Conservation (phyloP, 37 sponge, comb jelly and placozoan species). For the Chondrosia reniformis region DNA sequence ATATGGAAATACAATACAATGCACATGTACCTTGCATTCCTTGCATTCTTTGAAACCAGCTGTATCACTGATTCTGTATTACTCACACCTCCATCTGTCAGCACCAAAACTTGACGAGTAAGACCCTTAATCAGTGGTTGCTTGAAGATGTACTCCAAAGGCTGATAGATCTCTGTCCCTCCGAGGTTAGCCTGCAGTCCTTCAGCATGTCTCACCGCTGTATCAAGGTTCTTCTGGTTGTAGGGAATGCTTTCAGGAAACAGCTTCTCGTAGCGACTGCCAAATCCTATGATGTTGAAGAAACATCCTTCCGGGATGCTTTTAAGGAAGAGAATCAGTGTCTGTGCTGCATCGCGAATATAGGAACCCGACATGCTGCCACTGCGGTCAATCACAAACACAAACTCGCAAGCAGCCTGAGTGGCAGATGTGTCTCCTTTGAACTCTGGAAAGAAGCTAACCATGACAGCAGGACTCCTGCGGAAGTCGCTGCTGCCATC, state of each 20-base stretch:
- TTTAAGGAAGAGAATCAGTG: conserved; percentile 56
- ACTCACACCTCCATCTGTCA: conserved; percentile 68
- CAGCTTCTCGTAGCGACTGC: conserved; percentile 32
- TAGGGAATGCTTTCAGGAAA: conserved; percentile 40
- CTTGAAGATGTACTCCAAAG: conserved; percentile 48
- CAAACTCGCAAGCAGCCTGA: conserved; percentile 51
- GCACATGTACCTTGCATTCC: conserved; percentile 53
- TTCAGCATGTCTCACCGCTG: conserved; percentile 36
- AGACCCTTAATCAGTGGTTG: conserved; percentile 18
- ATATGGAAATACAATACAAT: too few relatives aligned
- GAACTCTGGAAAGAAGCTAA: conserved; percentile 53
- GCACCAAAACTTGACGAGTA: conserved; percentile 48
- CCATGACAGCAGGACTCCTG: conserved; percentile 31
- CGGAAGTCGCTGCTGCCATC: conserved; percentile 11
- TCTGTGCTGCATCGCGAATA: conserved; percentile 43
- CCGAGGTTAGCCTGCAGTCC: conserved; percentile 54
- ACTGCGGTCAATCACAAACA: conserved; percentile 70
- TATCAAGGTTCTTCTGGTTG: conserved; percentile 40
- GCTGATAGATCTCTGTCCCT: conserved; percentile 59
- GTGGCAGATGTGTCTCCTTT: not conserved
- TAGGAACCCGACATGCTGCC: conserved; percentile 60
- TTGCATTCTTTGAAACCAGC: conserved; percentile 33
- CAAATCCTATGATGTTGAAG: conserved; percentile 81
- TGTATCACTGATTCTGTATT: conserved; percentile 45
- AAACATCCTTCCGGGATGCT: conserved; percentile 49